Percentiles rank a stretch among this genome's conserved stretches.
Evolutionary conservation across 92 coral and sea anemone species (phyloP).

Genomic region (Phymanthus crucifer): DNA sequence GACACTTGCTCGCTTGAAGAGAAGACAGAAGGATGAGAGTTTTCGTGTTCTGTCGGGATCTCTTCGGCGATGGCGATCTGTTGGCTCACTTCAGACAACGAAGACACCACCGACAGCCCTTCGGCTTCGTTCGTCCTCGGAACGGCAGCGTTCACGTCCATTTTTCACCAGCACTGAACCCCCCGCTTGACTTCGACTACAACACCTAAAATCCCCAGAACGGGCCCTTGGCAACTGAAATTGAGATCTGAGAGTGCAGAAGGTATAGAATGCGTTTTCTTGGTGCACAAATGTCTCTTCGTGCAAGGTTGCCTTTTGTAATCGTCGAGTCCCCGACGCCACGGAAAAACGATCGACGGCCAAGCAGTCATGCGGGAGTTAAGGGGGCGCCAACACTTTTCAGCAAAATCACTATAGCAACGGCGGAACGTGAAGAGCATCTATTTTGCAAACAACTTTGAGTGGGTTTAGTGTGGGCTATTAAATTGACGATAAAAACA

Average conservation of each 20-base stretch:
- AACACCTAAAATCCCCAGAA: background rate
- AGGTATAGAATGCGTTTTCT: constrained; percentile 1
- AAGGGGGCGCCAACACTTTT: constrained; percentile 39
- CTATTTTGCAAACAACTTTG: background rate
- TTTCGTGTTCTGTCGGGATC: constrained; percentile 99
- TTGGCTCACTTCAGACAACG: constrained; percentile 98
- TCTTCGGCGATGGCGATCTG: constrained; percentile 99
- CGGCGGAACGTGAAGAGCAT: background rate
- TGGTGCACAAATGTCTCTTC: constrained; percentile 1
- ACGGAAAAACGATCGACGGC: constrained; percentile 21
- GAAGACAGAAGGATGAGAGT: constrained; percentile 62
- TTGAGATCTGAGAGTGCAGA: constrained; percentile 8
- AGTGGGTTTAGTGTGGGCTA: background rate
- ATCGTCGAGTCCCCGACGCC: constrained; percentile 37
- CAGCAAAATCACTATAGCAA: background rate
- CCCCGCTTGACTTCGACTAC: background rate
- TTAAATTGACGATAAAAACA: background rate
- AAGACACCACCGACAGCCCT: constrained; percentile 96
- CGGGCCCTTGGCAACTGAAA: background rate
- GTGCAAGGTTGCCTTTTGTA: constrained; percentile 35
- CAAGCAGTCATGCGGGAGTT: constrained; percentile 13
- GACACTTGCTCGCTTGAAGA: constrained; percentile 69
- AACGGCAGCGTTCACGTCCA: constrained; percentile 93
- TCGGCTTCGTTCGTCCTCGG: constrained; percentile 90
- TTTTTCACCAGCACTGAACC: constrained; percentile 37